These are phyloP conservation scores for Hydra vulgaris DNA, from an alignment of 30 jellyfish, hydroid and myxozoan genomes.

Conservation along the genomic window DNA sequence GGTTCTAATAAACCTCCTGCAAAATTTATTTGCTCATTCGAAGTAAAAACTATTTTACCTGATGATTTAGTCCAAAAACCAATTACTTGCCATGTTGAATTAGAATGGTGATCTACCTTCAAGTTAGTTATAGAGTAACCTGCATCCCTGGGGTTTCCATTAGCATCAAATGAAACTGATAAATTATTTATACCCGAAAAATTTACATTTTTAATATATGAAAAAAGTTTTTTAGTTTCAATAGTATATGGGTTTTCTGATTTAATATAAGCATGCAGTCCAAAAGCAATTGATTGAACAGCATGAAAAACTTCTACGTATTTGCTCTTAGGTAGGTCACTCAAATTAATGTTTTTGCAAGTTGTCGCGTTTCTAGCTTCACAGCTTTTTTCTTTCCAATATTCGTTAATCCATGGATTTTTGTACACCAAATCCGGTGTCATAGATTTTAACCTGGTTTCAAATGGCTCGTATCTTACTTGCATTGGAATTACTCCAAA, in stretches of 20 bases:
- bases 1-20: slow-evolving; percentile 48
- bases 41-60: slow-evolving; percentile 19
- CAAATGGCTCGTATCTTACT: slow-evolving; percentile 57
- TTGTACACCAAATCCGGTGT: slow-evolving; percentile 43
- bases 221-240: slow-evolving; percentile 32
- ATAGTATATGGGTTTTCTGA: not conserved
- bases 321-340: slow-evolving; percentile 56
- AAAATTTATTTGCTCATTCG: not conserved
- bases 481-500: slow-evolving; percentile 83
- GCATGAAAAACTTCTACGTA: slow-evolving; percentile 86
- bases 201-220: slow-evolving; percentile 38
- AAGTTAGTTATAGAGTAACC: slow-evolving; percentile 85
- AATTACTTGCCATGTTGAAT: slow-evolving; percentile 20
- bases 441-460: slow-evolving; percentile 15
- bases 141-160: slow-evolving; percentile 95
- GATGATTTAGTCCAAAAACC: slow-evolving; percentile 69
- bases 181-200: slow-evolving; percentile 66
- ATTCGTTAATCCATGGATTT: slow-evolving; percentile 86
- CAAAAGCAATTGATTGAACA: slow-evolving; percentile 84
- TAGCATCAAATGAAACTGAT: slow-evolving; percentile 42
- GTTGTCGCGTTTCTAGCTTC: slow-evolving; percentile 26
- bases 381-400: slow-evolving; percentile 41
- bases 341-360: not conserved
- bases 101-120: slow-evolving; percentile 21
- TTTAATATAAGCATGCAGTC: slow-evolving; percentile 31